These are phyloP conservation scores for Parascotia fuliginaria DNA, from an alignment of 2,888 invertebrate genomes.

Conservation along the genomic window DNA sequence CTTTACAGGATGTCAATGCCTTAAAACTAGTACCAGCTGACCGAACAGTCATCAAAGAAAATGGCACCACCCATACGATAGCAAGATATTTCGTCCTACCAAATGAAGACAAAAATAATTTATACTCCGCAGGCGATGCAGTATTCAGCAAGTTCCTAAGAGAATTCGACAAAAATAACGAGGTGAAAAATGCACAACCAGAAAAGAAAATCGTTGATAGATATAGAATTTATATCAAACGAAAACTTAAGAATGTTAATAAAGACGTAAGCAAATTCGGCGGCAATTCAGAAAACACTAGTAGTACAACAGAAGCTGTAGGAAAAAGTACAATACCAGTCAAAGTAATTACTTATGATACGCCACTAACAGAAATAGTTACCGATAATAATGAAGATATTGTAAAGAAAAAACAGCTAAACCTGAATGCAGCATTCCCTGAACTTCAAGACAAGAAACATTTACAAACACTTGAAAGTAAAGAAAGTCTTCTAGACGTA, in stretches of 20 bases:
- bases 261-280: neutral
- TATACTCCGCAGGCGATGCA: neutral
- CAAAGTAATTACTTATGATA: neutral
- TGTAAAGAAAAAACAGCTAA: neutral
- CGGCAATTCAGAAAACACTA: neutral
- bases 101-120: neutral
- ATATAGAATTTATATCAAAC: conserved; percentile 10
- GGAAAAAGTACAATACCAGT: no score
- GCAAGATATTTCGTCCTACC: neutral
- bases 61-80: conserved; percentile 4
- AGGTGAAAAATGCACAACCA: neutral
- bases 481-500: neutral
- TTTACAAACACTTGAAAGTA: neutral
- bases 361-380: neutral
- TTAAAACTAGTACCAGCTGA: neutral
- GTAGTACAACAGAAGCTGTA: no score
- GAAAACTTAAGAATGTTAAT: neutral
- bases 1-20: conserved; percentile 4
- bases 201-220: neutral
- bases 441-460: no score
- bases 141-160: neutral
- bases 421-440: neutral
- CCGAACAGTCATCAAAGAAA: neutral
- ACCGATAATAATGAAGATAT: neutral
- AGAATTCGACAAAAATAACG: neutral